Percentiles rank a stretch among this genome's conserved stretches.
Conservation (phyloP, 2,113 vertebrate species). For the Periophthalmus modestus region DNA sequence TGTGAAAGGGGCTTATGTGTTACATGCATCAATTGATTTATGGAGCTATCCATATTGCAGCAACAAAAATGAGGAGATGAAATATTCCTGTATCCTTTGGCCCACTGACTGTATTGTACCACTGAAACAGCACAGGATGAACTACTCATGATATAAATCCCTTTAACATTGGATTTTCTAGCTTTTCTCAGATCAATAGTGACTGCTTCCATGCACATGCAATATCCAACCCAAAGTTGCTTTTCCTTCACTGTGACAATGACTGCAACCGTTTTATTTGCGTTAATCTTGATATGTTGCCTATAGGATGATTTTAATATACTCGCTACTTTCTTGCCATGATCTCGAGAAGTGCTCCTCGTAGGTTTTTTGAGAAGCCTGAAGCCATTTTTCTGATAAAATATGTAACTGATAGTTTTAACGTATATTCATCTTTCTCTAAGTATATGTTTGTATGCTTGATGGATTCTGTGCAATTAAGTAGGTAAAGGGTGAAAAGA, state of each 20-base stretch:
- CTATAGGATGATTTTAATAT: constrained; percentile 49
- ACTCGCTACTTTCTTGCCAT: constrained; percentile 40
- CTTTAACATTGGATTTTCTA: constrained; percentile 54
- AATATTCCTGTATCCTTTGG: constrained; percentile 28
- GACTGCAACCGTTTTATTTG: constrained; percentile 44
- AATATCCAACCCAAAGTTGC: constrained; percentile 74
- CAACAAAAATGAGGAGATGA: constrained; percentile 26
- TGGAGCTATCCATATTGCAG: constrained; percentile 16
- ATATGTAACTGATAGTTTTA: constrained; percentile 38
- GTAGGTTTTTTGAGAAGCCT: constrained; percentile 55
- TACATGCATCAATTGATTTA: not conserved
- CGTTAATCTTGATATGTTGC: constrained; percentile 47
- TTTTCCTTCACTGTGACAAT: constrained; percentile 74
- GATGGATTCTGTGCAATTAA: constrained; percentile 20
- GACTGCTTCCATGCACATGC: constrained; percentile 72
- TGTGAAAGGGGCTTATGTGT: constrained; percentile 3
- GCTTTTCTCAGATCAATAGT: constrained; percentile 36
- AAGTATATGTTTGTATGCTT: constrained; percentile 43
- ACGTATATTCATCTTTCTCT: constrained; percentile 36
- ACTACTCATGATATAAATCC: constrained; percentile 46
- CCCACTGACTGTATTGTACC: constrained; percentile 1
- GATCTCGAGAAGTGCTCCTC: constrained; percentile 49
- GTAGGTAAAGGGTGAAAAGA: constrained; percentile 12
- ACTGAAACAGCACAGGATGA: constrained; percentile 10
- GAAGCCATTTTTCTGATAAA: constrained; percentile 59